Percentiles rank a stretch among this genome's conserved stretches.
phyloP scores from a whole-genome alignment of 2,797 vertebrate species.

The Karalla daura region DNA sequence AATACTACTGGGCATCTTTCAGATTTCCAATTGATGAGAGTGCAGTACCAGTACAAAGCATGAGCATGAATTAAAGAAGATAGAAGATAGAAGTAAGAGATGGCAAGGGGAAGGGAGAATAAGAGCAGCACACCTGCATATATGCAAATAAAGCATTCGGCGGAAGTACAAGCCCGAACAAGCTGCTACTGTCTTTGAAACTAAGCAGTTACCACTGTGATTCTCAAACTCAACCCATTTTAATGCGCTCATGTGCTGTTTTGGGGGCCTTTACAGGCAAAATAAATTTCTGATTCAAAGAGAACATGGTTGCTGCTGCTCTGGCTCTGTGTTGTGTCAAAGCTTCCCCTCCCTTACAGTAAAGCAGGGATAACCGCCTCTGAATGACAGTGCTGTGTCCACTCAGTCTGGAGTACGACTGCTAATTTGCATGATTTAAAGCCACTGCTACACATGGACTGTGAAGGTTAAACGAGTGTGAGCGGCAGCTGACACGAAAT shows the following conservation, averaged over 20 bases:
- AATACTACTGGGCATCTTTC: no score
- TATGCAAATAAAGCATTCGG: no score
- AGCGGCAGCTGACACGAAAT: conserved; percentile 9
- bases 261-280: neutral
- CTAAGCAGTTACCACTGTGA: no score
- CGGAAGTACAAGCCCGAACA: no score
- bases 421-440: conserved; percentile 32
- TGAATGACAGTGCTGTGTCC: conserved; percentile 1
- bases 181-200: no score
- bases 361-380: no score
- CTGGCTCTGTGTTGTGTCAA: neutral
- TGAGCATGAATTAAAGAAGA: no score
- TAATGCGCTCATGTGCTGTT: neutral
- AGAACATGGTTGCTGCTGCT: neutral
- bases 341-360: neutral
- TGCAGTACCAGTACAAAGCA: no score
- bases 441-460: neutral
- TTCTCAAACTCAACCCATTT: neutral
- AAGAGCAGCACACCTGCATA: no score
- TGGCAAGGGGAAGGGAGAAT: no score
- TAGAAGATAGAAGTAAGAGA: no score
- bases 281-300: neutral
- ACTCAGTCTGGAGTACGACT: neutral
- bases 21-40: no score
- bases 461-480: neutral